These are phyloP conservation scores for Corvus moneduloides DNA, from an alignment of 2,113 vertebrate genomes.

Conservation along the genomic window DNA sequence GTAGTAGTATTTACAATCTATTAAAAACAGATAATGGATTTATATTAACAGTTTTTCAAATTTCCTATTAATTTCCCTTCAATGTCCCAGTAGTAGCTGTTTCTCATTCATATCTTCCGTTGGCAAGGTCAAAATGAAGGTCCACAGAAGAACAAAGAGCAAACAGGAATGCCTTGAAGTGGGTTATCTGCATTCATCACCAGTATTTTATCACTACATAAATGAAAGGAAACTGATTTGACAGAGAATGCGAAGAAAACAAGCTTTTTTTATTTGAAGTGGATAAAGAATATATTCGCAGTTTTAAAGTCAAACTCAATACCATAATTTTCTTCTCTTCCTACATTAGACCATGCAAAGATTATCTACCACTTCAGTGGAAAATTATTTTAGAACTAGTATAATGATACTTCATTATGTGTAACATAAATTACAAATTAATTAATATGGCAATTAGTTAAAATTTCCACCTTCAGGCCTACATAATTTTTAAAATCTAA, in stretches of 20 bases:
- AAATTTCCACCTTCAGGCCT: background rate
- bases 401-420: background rate
- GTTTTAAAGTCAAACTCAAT: background rate
- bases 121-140: background rate
- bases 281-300: background rate
- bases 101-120: background rate
- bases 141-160: background rate
- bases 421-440: background rate
- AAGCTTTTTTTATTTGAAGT: background rate
- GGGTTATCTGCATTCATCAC: background rate
- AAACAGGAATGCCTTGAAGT: background rate
- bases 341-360: background rate
- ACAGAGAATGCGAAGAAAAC: background rate
- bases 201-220: background rate
- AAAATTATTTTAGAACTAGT: background rate
- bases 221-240: background rate
- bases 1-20: background rate
- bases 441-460: background rate
- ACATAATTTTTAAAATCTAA: background rate
- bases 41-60: background rate
- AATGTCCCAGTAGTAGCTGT: background rate
- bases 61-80: background rate
- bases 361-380: background rate
- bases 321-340: background rate
- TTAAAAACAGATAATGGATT: background rate